phyloP scores from a whole-genome alignment of 1,140 invertebrate genomes.

The Cepaea nemoralis region DNA sequence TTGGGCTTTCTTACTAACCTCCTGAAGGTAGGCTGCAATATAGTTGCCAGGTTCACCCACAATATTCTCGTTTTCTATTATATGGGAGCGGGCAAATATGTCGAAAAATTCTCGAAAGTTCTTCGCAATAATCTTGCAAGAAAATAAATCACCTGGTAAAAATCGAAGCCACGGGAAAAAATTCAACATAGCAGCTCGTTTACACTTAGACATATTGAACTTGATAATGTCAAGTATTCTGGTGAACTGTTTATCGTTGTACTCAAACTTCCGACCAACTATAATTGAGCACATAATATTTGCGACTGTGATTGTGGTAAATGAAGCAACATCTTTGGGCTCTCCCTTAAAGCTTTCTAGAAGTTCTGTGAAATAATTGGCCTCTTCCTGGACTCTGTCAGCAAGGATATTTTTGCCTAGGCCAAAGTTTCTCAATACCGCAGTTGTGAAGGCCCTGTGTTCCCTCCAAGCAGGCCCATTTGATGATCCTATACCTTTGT shows the following conservation, averaged over 20 bases:
- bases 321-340: background rate
- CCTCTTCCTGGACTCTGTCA: background rate
- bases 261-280: background rate
- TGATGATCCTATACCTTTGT: background rate
- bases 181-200: background rate
- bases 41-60: background rate
- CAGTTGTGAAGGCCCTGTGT: conserved; percentile 6
- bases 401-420: conserved; percentile 10
- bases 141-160: background rate
- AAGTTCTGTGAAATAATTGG: background rate
- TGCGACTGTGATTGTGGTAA: background rate
- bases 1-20: background rate
- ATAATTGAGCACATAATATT: background rate
- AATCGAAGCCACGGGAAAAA: background rate
- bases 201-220: background rate
- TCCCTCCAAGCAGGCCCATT: background rate
- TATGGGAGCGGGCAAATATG: background rate
- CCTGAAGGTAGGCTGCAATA: background rate
- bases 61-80: background rate
- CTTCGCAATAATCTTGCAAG: background rate
- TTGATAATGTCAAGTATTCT: background rate
- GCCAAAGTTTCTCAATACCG: background rate
- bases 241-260: background rate
- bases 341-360: conserved; percentile 16
- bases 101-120: background rate